Percentiles rank a stretch among this genome's conserved stretches.
phyloP scores from a whole-genome alignment of 2,797 vertebrate genomes.

The Bovichtus variegatus region DNA sequence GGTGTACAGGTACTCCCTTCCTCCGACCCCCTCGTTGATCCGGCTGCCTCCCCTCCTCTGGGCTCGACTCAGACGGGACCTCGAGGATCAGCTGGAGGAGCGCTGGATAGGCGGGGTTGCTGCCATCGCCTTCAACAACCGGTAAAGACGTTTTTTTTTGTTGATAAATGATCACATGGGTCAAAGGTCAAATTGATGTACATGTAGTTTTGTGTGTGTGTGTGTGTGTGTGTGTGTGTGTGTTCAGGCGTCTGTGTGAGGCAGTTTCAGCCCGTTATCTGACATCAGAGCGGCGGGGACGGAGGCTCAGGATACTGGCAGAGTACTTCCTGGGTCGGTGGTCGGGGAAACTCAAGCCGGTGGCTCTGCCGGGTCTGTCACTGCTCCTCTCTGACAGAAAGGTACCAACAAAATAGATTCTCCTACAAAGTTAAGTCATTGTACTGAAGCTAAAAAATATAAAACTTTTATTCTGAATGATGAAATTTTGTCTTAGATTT shows the following conservation, averaged over 20 bases:
- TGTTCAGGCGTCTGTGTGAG: conserved; percentile 82
- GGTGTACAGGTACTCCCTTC: conserved; percentile 83
- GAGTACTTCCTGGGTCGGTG: conserved; percentile 89
- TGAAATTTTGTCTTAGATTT: background rate
- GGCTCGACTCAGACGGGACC: conserved; percentile 83
- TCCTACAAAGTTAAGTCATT: background rate
- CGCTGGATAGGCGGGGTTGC: conserved; percentile 76
- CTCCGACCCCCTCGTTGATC: conserved; percentile 82
- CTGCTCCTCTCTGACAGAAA: conserved; percentile 87
- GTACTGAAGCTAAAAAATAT: background rate
- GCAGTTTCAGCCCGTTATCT: conserved; percentile 79
- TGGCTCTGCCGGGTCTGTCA: conserved; percentile 77
- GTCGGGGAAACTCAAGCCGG: conserved; percentile 85
- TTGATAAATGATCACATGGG: background rate
- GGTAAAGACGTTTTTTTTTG: conserved; percentile 78
- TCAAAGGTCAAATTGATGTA: background rate
- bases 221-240: background rate
- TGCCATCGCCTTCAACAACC: conserved; percentile 78
- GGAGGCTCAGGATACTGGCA: conserved; percentile 77
- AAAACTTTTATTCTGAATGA: background rate
- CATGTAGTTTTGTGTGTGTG: background rate
- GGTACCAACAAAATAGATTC: conserved; percentile 66
- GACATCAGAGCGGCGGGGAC: conserved; percentile 67
- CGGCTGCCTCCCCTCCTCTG: conserved; percentile 86
- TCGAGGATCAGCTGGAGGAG: conserved; percentile 82